Evolutionary conservation across 2,797 vertebrate genomes (phyloP).

Genomic region (Hydrolagus colliei): DNA sequence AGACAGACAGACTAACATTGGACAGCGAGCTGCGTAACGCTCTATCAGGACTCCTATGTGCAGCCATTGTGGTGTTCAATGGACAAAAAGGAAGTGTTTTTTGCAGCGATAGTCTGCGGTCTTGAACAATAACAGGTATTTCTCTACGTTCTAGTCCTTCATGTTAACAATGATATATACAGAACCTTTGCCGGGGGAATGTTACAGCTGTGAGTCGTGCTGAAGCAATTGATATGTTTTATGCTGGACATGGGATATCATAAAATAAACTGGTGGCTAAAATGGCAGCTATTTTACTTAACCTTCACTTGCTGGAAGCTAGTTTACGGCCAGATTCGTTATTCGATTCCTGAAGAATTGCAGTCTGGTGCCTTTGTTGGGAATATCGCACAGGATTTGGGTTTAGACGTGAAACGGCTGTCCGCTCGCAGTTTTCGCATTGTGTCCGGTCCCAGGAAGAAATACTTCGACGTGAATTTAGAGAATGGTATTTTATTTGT

Average conservation of each 20-base stretch:
- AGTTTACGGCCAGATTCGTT: conserved; percentile 61
- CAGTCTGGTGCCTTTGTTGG: conserved; percentile 64
- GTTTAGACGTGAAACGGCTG: conserved; percentile 56
- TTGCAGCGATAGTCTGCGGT: neutral
- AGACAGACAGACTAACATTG: conserved; percentile 1
- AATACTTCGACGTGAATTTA: conserved; percentile 69
- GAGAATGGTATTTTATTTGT: conserved; percentile 68
- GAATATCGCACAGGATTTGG: conserved; percentile 69
- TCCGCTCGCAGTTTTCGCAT: conserved; percentile 58
- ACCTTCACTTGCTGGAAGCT: conserved; percentile 51
- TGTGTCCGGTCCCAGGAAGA: conserved; percentile 55
- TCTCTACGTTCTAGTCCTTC: neutral
- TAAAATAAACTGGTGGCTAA: neutral
- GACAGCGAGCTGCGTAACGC: neutral
- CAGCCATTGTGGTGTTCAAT: neutral
- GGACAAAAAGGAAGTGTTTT: neutral
- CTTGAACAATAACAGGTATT: neutral
- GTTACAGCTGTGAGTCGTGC: neutral
- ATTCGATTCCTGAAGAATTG: conserved; percentile 76
- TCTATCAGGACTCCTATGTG: too few species aligned
- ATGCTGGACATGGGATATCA: conserved; percentile 17
- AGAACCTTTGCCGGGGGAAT: neutral
- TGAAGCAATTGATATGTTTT: conserved; percentile 22
- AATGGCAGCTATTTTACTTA: conserved; percentile 50
- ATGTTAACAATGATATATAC: neutral